A percentile compares a stretch with the other conserved stretches of the same genome.
These are phyloP conservation scores for Ammodramus savannarum DNA, from an alignment of 2,113 vertebrate genomes.

Conservation along the genomic window DNA sequence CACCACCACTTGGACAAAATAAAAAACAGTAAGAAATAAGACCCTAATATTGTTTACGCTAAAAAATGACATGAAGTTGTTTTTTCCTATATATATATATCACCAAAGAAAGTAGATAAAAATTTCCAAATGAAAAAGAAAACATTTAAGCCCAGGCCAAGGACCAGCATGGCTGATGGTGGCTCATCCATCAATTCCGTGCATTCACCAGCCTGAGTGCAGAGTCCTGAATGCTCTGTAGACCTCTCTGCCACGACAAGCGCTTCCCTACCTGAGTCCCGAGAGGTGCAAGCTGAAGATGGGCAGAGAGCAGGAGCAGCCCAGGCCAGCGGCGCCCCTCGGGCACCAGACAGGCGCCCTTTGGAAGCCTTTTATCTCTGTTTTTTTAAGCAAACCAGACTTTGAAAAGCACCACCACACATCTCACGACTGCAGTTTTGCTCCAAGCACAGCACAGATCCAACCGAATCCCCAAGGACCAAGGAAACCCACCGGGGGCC, in stretches of 20 bases:
- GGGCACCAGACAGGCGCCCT: fast-evolving
- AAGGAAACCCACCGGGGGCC: neutral
- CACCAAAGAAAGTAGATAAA: neutral
- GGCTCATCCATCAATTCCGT: fast-evolving
- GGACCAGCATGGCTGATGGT: neutral
- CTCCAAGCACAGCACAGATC: neutral
- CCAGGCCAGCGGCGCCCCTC: fast-evolving
- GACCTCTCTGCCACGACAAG: too few species aligned
- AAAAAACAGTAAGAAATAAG: neutral
- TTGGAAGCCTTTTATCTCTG: neutral
- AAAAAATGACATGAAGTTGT: fast-evolving
- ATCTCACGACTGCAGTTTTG: neutral
- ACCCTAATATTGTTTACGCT: neutral
- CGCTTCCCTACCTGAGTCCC: neutral
- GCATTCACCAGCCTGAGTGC: neutral
- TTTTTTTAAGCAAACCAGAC: neutral
- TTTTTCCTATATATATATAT: neutral
- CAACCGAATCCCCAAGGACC: neutral
- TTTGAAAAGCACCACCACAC: neutral
- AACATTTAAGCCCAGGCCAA: neutral
- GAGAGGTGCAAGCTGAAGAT: fast-evolving
- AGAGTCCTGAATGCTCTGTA: fast-evolving
- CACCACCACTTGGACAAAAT: neutral
- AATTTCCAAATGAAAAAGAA: fast-evolving
- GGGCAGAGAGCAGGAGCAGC: neutral